Evolutionary conservation across 2,113 vertebrate species (phyloP), one percentile per base, ranked within the genome.

Genomic region (Phyllopteryx taeniolatus): DNA sequence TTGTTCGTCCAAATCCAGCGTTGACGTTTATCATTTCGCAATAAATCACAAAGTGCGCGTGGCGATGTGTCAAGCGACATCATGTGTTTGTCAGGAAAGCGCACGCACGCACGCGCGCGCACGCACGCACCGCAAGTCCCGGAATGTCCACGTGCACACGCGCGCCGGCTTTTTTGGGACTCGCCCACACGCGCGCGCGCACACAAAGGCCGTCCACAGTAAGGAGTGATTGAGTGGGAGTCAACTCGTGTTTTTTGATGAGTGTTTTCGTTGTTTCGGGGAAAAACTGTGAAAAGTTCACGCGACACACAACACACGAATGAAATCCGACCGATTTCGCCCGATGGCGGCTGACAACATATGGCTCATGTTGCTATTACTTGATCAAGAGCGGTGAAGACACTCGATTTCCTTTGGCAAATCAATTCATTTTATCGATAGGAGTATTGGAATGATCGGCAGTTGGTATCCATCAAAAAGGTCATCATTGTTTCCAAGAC

Each of bases 51-150:
- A 49, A 14, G 22, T 60, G 13, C 3, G 6, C n/a, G 53, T 54
- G 53, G 3, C 13, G 5, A 8, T 61, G 59, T 61, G 59, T 61
- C 27, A 17, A 17, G 22, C 15, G 33, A 13, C 44, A 13, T 62
- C 60, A 62, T 20, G 17, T 64, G 20, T 64, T 64, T 64, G 62
- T 64, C 62, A 43, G 62, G 20, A 64, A 64, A n/a, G 20, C 62
- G 39, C 59, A 8, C 35, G 10, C n/a, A 19, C 33, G 20, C 19
- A n/a, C 51, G 7, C 51, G 10, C 54, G n/a, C n/a, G n/a, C n/a
- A 64, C 63, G 11, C 42, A 42, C 42, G 22, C 42, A 65, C 63
- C 63, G 42, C 63, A 65, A 65, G 10, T 10, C 14, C 12, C 22
- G 63, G 63, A 65, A 65, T 65, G 63, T 65, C 2, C 20, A 6